Evolutionary conservation across 1,140 invertebrate species (phyloP), one percentile per base, ranked within the genome.

Genomic region (Drosophila pseudoananassae): DNA sequence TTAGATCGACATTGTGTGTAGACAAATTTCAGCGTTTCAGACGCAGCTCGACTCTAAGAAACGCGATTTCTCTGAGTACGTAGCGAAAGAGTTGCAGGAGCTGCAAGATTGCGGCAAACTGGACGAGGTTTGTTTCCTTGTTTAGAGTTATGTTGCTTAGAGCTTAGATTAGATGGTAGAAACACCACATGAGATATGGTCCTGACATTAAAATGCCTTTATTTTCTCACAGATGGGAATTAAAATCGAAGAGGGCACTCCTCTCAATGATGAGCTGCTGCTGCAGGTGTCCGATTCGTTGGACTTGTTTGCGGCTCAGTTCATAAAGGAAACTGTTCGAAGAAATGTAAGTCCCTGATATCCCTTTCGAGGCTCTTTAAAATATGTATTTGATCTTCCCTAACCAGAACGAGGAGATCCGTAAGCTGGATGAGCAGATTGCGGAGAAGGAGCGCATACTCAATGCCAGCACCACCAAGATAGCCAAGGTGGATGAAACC

Each of bases 1-100:
- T 83, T 94, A 94, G 94, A 94, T 94, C 91, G 93, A 93, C 92
- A 92, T 93, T 78, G 93, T 94, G 90, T 93, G 93, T 90, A 91
- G 90, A 78, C 92, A 92, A 85, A 92, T 94, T 91, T 91, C 92
- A 58, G 92, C 92, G 63, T 90, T 94, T 76, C 92, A 93, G 75
- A 88, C 81, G 25, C 92, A 92, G 78, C 77, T 94, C 74, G 92
- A 92, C 69, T 92, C 89, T 68, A 94, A 93, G 89, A 92, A 92
- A 78, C 89, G 91, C 45, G 92, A 93, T 81, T 92, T 93, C 72
- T 93, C 93, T 45, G 91, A 93, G 63, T 93, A 93, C 78, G 91
- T 94, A 74, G 91, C 90, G 10, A 90, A 83, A 83, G 92, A 92
- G 75, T 90, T 93, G 31, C 91, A 92, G 81, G 92, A 94, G 64